phyloP scores from a whole-genome alignment of 2,888 invertebrate genomes.

The Hyppa rectilinea region DNA sequence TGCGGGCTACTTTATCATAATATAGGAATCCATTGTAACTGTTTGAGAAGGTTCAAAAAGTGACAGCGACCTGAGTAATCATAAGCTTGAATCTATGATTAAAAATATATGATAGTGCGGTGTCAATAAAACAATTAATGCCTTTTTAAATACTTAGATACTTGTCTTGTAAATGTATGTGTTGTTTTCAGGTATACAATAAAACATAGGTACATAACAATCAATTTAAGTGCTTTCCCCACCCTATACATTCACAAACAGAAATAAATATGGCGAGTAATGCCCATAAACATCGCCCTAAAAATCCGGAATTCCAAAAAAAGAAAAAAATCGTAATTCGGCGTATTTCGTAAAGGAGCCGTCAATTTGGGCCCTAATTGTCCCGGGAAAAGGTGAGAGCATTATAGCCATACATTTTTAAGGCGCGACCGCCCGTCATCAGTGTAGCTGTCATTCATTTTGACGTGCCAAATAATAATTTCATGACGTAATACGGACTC shows the following conservation, averaged over 20 bases:
- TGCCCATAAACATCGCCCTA: constrained; percentile 19
- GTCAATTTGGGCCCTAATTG: constrained; percentile 66
- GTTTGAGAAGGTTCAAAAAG: no score
- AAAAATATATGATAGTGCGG: no score
- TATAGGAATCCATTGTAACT: not conserved
- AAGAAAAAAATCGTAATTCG: constrained; percentile 38
- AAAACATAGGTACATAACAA: not conserved
- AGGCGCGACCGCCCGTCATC: constrained; percentile 65
- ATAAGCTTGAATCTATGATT: no score
- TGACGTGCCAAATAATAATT: constrained; percentile 72
- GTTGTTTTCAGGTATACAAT: no score
- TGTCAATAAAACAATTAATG: no score
- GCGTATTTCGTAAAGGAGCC: constrained; percentile 57
- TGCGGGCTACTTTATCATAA: not conserved
- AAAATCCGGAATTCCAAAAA: constrained; percentile 32
- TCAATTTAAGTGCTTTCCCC: not conserved
- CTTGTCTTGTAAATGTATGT: no score
- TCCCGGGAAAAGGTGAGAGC: constrained; percentile 61
- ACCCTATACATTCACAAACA: not conserved
- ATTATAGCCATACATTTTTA: constrained; percentile 68
- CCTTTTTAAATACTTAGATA: no score
- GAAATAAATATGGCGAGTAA: constrained; percentile 31
- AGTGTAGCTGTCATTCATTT: constrained; percentile 65
- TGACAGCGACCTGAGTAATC: no score
- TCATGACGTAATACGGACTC: constrained; percentile 54